Base-by-base conservation (phyloP, 2,113 vertebrate genomes). In the Candoia aspera region DNA sequence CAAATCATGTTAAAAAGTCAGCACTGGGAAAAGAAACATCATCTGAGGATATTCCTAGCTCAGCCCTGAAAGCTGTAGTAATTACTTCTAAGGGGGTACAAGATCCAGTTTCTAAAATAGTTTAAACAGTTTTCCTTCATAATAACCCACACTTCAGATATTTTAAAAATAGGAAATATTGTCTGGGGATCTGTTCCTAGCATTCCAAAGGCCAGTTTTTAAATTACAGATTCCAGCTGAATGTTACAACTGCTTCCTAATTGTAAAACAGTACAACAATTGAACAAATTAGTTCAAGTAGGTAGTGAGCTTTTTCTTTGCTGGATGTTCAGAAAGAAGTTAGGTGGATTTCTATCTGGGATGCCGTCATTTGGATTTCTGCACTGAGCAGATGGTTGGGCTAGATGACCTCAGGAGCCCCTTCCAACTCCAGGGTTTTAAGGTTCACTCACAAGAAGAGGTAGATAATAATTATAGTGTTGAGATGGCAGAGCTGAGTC, bases 361-460 rank as follows among this genome's bases (percentile, higher is more conserved):
- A 49, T 49, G 6, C 49, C 4, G 49, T 49, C 3, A 37, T 79
- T 79, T 79, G 2, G 68, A 79, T 37, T 37, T 79, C 68, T 79
- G 33, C 13, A 33, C n/a, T 13, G 33, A 17, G 64, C 6, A 33
- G n/a, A 8, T 33, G n/a, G 64, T 37, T 79, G 33, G 2, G 37
- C n/a, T 37, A 37, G 33, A 79, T 79, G 33, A 15, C 33, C 68
- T 19, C 6, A 19, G 0, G 42, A 37, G n/a, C n/a, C n/a, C 15
- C 33, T 37, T 79, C 68, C 37, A 79, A 21, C 33, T 37, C 15
- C 64, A 68, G 64, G 64, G 11, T 79, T 79, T 79, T 19, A 24
- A 21, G 8, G 11, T n/a, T n/a, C 21, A 83, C 98, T 98, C 94
- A 99, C 98, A 99, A 96, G 87, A 99, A 96, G 95, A 98, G 94